phyloP scores from a whole-genome alignment of 2,113 vertebrate genomes.

The Nyctibius bracteatus region DNA sequence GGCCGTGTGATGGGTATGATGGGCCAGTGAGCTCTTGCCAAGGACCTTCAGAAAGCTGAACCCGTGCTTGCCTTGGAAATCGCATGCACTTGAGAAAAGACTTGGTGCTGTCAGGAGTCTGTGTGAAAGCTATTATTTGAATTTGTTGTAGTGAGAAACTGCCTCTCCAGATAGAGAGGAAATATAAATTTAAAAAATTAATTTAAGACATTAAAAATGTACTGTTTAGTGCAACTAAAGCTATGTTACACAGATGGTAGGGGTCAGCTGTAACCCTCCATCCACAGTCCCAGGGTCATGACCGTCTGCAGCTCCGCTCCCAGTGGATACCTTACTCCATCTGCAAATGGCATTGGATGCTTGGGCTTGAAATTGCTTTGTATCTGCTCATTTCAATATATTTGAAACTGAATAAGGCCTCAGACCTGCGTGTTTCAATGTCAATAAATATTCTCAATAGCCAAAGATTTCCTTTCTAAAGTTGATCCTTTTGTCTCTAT shows the following conservation, averaged over 20 bases:
- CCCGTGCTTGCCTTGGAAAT: background rate
- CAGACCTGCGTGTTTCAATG: background rate
- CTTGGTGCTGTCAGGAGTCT: rapidly evolving
- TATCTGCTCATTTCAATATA: background rate
- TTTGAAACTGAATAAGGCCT: background rate
- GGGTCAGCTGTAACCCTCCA: background rate
- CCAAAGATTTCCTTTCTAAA: background rate
- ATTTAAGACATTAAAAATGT: background rate
- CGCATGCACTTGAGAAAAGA: background rate
- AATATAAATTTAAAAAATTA: background rate
- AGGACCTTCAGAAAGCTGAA: background rate
- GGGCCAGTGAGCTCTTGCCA: background rate
- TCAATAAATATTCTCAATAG: background rate
- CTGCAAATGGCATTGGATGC: background rate
- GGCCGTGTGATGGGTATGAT: background rate
- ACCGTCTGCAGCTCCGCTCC: background rate
- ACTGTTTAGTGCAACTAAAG: background rate
- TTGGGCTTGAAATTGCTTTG: background rate
- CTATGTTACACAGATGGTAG: background rate
- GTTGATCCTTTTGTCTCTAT: background rate
- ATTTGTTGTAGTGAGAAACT: background rate
- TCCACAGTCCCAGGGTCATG: rapidly evolving
- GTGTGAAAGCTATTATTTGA: background rate
- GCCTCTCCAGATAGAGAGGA: background rate
- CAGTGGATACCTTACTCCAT: too few species aligned